Evolutionary conservation across 2,797 vertebrate species (phyloP).

Genomic region (Vireo griseus): DNA sequence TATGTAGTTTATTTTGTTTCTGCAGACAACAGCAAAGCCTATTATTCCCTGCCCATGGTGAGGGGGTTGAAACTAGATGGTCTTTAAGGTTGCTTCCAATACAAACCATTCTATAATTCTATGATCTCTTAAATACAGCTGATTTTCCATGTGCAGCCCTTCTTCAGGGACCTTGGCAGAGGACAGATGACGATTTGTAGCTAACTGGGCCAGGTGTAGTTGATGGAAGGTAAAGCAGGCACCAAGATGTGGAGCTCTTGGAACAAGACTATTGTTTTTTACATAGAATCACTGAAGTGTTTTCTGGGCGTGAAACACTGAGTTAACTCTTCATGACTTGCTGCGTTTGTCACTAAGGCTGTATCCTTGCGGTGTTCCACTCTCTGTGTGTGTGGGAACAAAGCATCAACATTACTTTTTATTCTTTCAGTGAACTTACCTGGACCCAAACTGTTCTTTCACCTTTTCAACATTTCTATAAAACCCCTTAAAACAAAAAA

Average conservation of each 20-base stretch:
- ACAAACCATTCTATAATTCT: neutral
- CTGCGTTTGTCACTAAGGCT: neutral
- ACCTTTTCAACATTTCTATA: neutral
- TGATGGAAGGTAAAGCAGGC: neutral
- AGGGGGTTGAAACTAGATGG: neutral
- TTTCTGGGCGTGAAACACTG: neutral
- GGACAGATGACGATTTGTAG: neutral
- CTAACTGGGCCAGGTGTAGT: neutral
- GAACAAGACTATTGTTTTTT: neutral
- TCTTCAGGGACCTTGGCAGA: neutral
- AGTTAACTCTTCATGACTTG: neutral
- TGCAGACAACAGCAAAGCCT: neutral
- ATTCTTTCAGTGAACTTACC: neutral
- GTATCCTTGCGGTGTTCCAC: rapidly evolving
- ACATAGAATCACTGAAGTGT: neutral
- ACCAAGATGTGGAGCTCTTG: neutral
- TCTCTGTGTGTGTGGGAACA: neutral
- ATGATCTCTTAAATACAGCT: neutral
- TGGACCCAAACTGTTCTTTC: neutral
- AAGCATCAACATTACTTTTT: neutral
- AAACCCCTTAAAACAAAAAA: neutral
- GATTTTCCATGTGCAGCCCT: neutral
- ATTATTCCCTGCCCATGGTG: neutral
- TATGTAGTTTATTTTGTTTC: neutral
- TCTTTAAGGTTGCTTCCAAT: neutral